Conservation (phyloP, 2,113 vertebrate species). For the Pseudopodoces humilis region DNA sequence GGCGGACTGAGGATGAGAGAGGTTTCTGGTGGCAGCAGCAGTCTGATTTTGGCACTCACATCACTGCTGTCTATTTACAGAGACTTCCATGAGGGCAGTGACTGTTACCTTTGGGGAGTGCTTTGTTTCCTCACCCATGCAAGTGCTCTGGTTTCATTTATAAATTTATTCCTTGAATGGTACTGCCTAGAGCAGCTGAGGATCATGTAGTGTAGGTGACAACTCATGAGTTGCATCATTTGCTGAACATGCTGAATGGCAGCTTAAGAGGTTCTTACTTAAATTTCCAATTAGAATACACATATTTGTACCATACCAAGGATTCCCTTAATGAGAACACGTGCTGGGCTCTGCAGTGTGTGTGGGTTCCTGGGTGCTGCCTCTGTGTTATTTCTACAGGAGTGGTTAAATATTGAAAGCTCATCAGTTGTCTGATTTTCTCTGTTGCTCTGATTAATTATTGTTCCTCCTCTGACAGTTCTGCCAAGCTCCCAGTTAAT, state of each 20-base stretch:
- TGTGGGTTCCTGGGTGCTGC: neutral
- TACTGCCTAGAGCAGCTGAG: neutral
- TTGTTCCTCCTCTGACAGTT: neutral
- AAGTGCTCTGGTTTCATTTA: neutral
- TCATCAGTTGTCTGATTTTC: neutral
- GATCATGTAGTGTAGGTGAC: neutral
- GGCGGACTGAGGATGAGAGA: neutral
- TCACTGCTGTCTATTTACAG: neutral
- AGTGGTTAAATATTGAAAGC: neutral
- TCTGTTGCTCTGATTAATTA: neutral
- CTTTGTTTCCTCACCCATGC: neutral
- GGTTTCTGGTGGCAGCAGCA: neutral
- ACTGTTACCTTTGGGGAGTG: neutral
- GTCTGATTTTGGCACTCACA: neutral
- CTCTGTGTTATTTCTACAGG: neutral
- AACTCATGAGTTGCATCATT: neutral
- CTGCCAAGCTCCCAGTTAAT: neutral
- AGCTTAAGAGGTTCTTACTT: neutral
- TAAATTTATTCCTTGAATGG: neutral
- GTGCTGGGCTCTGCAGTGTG: neutral
- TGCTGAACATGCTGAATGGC: fast-evolving
- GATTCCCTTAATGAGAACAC: fast-evolving
- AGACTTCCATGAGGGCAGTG: neutral
- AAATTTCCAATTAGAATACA: neutral
- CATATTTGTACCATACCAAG: fast-evolving